Evolutionary conservation across 2,888 invertebrate genomes (phyloP).

Genomic region (Tachina grossa): DNA sequence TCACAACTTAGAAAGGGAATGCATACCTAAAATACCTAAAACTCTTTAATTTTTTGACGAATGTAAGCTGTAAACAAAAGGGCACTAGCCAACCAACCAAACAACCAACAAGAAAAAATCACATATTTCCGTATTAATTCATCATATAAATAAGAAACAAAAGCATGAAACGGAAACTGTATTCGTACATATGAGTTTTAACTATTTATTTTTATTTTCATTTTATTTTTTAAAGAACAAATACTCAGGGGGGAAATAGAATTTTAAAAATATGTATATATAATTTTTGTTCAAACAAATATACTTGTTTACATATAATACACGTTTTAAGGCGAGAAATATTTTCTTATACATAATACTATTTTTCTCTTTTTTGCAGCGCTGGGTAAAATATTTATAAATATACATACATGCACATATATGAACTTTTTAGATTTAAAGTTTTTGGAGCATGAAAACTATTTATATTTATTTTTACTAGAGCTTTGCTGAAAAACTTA

Average conservation of each 20-base stretch:
- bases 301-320: background rate
- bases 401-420: background rate
- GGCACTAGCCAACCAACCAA: background rate
- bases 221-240: slow-evolving; percentile 4
- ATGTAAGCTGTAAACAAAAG: background rate
- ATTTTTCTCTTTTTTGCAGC: background rate
- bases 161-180: background rate
- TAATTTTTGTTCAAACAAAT: slow-evolving; percentile 7
- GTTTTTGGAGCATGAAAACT: slow-evolving; percentile 1
- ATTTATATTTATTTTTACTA: background rate
- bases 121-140: slow-evolving; percentile 49
- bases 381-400: background rate
- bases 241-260: background rate
- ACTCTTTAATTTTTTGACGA: slow-evolving; percentile 8
- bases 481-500: background rate
- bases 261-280: slow-evolving; percentile 9
- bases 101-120: background rate
- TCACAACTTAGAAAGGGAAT: background rate
- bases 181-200: slow-evolving; percentile 13
- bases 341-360: background rate
- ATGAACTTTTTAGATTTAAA: no score
- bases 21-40: background rate
- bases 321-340: background rate
- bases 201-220: background rate
- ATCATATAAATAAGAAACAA: slow-evolving; percentile 24